A percentile compares a stretch with the other conserved stretches of the same genome.
Conservation (phyloP, 2,797 vertebrate genomes). For the Girardinus metallicus region DNA sequence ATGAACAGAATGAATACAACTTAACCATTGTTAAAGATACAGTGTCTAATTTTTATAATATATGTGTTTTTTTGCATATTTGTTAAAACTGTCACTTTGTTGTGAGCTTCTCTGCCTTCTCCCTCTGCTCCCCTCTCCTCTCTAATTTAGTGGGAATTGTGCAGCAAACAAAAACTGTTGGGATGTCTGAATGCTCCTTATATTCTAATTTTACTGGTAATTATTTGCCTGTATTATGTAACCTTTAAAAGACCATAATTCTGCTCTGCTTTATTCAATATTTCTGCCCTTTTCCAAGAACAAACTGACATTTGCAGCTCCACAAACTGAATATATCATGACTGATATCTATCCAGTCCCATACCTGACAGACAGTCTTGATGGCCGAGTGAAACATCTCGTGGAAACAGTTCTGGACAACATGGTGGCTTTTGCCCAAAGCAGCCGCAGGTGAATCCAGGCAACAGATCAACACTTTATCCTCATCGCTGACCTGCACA, state of each 20-base stretch:
- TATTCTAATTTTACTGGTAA: neutral
- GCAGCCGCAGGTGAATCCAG: neutral
- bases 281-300: neutral
- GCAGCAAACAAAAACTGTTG: neutral
- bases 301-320: neutral
- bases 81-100: no score
- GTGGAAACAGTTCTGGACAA: conserved; percentile 63
- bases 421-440: conserved; percentile 32
- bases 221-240: neutral
- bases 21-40: no score
- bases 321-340: neutral
- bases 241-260: neutral
- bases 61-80: no score
- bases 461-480: conserved; percentile 65
- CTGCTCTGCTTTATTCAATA: neutral
- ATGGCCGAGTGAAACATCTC: conserved; percentile 64
- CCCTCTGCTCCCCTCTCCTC: no score
- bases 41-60: no score
- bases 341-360: neutral
- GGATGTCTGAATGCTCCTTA: neutral
- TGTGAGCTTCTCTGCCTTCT: no score
- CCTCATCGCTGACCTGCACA: conserved; percentile 53
- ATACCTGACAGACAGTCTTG: conserved; percentile 70
- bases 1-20: neutral
- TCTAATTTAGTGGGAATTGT: neutral